Base-by-base conservation (phyloP, 2,113 vertebrate species). In the Tupaia chinensis region DNA sequence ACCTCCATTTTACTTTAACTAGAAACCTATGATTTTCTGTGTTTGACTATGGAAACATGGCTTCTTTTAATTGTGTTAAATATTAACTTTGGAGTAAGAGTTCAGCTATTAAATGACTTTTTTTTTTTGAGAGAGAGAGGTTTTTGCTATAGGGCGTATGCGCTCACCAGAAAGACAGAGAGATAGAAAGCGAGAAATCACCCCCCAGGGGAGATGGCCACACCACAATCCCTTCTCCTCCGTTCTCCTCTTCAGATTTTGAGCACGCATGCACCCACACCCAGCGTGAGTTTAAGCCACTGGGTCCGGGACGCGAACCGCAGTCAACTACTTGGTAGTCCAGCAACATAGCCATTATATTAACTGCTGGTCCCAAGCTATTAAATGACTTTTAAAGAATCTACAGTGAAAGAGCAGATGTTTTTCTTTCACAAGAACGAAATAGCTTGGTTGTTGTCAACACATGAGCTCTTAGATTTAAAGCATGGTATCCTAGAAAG, bases 371-470 rank as follows among this genome's bases (percentile, higher is more conserved):
- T 44, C 44, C 44, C 44, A 44, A 44, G 44, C 44, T 44, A 44
- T 44, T 74, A 1, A 78, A 15, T 86, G 84, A 70, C 25, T 87
- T 89, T 68, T 70, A 66, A 96, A 90, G n/a, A 68, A 44, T 83
- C 63, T 32, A 1, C 29, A 91, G 25, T 87, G 14, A 68, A 77
- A 86, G 58, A 60, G 9, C 10, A 80, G 80, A 13, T 95, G 7
- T 17, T 90, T 92, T 95, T 87, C 20, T 83, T 93, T 66, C 56
- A 86, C 13, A 69, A 29, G 11, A 91, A 60, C 29, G 23, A 73
- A 69, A 54, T 92, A 81, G 17, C 16, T 32, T 77, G 27, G 0
- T 66, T 14, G 81, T 34, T 90, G 32, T 89, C 20, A 61, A 14
- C 56, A 87, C 58, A 72, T 63, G 34, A 69, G 58, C 72, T 54